Percentiles rank a stretch among this genome's conserved stretches.
These are phyloP conservation scores for Metacarcinus magister DNA, from an alignment of 2,888 invertebrate species.

Conservation along the genomic window DNA sequence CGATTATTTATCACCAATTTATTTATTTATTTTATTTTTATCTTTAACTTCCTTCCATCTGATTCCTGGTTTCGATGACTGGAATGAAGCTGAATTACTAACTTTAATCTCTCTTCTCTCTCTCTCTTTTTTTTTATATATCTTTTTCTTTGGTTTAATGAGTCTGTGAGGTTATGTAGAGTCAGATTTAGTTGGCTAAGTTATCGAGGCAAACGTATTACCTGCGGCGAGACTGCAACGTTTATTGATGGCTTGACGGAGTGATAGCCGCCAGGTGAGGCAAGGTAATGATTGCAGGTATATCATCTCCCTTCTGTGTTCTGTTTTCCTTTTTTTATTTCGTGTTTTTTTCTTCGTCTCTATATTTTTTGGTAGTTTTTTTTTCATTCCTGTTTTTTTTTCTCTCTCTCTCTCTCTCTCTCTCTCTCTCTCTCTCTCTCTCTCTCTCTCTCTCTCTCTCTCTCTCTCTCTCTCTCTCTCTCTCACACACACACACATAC, in stretches of 20 bases:
- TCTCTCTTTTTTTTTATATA: neutral
- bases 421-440: too few species aligned
- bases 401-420: neutral
- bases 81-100: neutral
- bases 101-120: slow-evolving; percentile 9
- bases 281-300: neutral
- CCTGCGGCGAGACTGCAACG: neutral
- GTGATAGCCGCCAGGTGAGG: neutral
- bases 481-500: too few species aligned
- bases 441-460: too few species aligned
- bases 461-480: too few species aligned
- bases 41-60: neutral
- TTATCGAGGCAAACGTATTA: neutral
- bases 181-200: neutral
- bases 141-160: neutral
- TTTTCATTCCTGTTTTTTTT: neutral
- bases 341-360: neutral
- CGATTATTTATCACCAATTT: neutral
- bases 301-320: too few species aligned
- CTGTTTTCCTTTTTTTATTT: neutral
- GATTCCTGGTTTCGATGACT: neutral
- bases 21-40: neutral
- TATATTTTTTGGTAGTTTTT: neutral
- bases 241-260: neutral
- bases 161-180: neutral